Evolutionary conservation across 2,888 invertebrate species (phyloP).

Genomic region (Lymantria monacha): DNA sequence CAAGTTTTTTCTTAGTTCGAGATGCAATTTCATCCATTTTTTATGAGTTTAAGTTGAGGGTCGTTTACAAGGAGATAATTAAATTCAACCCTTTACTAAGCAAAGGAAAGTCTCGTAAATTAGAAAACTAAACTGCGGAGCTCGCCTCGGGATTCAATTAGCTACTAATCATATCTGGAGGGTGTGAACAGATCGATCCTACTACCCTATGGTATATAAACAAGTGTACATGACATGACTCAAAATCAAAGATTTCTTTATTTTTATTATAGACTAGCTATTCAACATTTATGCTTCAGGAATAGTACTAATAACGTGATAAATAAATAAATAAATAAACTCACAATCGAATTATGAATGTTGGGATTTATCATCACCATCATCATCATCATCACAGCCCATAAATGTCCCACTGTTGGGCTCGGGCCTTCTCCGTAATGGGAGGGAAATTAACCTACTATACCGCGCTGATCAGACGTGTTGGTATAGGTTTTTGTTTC

Average conservation of each 20-base stretch:
- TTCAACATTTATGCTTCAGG: neutral
- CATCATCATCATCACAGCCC: no score
- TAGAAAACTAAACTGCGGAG: slow-evolving; percentile 81
- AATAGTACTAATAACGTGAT: no score
- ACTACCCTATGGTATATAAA: slow-evolving; percentile 58
- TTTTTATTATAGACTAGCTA: slow-evolving; percentile 9
- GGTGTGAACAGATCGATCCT: slow-evolving; percentile 75
- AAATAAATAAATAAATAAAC: no score
- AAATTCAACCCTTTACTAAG: slow-evolving; percentile 77
- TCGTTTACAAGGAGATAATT: slow-evolving; percentile 67
- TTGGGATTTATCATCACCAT: no score
- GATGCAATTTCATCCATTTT: slow-evolving; percentile 63
- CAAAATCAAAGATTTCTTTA: slow-evolving; percentile 17
- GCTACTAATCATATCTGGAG: slow-evolving; percentile 81
- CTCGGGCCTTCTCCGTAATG: no score
- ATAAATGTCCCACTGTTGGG: no score
- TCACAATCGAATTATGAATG: no score
- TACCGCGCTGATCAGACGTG: no score
- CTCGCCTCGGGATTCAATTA: slow-evolving; percentile 80
- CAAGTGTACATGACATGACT: slow-evolving; percentile 32
- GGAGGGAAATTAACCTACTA: no score
- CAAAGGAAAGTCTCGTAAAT: slow-evolving; percentile 78
- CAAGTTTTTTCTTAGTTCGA: slow-evolving; percentile 45
- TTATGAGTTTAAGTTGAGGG: slow-evolving; percentile 56
- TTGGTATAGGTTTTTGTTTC: no score